Evolutionary conservation across 2,113 vertebrate genomes (phyloP), one percentile per base, ranked within the genome.

Genomic region (Cricetomys ansorgei): DNA sequence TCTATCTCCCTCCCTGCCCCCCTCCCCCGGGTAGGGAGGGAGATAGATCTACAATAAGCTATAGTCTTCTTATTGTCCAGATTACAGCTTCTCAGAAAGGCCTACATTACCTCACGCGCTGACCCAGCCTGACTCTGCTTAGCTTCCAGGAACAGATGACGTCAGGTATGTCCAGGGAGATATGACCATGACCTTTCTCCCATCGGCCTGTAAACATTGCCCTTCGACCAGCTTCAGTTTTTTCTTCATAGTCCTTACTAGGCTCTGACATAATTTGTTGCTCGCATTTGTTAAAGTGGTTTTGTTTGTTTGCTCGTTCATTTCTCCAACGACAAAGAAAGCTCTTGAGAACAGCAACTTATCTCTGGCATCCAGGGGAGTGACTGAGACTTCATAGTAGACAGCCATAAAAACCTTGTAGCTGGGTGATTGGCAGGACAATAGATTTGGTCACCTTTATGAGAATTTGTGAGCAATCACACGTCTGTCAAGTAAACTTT

Each of bases 241-340:
- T 69, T 75, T 88, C 19, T 27, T 94, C 10, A 31, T 70, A 67
- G 25, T 67, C 25, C n/a, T 93, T 88, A 40, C 25, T 31, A 91
- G 76, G 77, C 81, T 88, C 76, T 80, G 64, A 85, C 88, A 69
- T 93, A 34, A 70, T 13, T 55, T n/a, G 50, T 91, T 89, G 45
- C 40, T 77, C 73, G 19, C 45, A 4, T n/a, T 64, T 90, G 45
- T 77, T 64, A 79, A 27, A n/a, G 59, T 50, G 29, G 16, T 55
- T 91, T 79, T 53, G 43, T 88, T 70, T 72, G n/a, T 31, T 40
- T 27, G 17, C 27, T 37, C 3, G 0, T 88, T 67, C 76, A 53
- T 50, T 64, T 86, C 73, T 94, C 57, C 45, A 94, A 72, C 65
- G 19, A 57, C 40, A 27, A 37, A 86, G 34, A 29, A 77, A 72